Evolutionary conservation across 2,797 vertebrate species (phyloP).

Genomic region (Sphenopsis melanotis): DNA sequence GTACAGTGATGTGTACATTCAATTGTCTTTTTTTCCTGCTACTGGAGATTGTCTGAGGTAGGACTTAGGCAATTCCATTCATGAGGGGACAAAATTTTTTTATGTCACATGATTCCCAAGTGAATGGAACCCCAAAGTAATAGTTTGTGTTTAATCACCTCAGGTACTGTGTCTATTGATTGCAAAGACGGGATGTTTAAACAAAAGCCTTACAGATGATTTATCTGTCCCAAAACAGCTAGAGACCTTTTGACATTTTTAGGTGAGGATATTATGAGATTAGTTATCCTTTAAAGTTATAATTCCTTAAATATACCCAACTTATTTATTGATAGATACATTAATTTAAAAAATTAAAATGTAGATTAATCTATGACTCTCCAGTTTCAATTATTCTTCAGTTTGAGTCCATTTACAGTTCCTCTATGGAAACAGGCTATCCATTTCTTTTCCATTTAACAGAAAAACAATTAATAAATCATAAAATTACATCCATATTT

Average conservation of each 20-base stretch:
- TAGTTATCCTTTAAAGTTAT: neutral
- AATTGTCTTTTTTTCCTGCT: neutral
- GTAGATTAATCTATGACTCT: neutral
- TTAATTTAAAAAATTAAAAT: neutral
- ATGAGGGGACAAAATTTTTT: neutral
- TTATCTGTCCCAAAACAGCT: neutral
- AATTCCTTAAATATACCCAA: neutral
- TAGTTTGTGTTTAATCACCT: neutral
- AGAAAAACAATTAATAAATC: neutral
- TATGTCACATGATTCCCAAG: neutral
- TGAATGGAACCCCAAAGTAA: neutral
- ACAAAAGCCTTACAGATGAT: neutral
- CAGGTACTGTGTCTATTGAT: neutral
- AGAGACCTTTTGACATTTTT: neutral
- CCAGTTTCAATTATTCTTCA: neutral
- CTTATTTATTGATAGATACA: neutral
- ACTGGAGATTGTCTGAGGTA: neutral
- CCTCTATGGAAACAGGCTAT: neutral
- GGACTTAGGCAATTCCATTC: neutral
- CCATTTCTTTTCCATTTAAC: neutral
- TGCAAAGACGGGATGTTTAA: neutral
- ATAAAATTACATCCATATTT: neutral
- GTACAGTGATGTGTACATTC: neutral
- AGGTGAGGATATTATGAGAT: neutral
- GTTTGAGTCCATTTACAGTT: neutral